phyloP scores from a whole-genome alignment of 1,140 invertebrate species.

The Drosophila serrata region DNA sequence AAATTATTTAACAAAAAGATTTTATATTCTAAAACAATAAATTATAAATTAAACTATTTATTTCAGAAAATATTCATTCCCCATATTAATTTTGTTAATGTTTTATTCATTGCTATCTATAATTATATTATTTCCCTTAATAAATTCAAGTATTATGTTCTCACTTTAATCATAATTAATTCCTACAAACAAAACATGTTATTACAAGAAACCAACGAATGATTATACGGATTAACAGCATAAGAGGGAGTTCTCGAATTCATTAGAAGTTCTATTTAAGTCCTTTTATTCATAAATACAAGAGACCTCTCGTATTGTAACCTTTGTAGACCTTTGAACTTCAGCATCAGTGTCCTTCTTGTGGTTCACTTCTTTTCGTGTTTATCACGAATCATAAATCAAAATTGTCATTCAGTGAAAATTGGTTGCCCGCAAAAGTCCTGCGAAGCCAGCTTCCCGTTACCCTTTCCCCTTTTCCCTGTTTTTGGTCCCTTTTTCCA shows the following conservation, averaged over 20 bases:
- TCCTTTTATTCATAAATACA: neutral
- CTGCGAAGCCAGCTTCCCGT: conserved; percentile 7
- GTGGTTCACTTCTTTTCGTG: conserved; percentile 13
- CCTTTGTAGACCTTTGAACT: conserved; percentile 8
- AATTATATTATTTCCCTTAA: neutral
- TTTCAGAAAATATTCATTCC: too few relatives aligned
- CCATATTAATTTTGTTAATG: neutral
- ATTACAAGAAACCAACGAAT: neutral
- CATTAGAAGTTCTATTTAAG: neutral
- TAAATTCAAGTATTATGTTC: neutral
- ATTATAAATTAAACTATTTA: neutral
- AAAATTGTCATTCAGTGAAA: conserved; percentile 56
- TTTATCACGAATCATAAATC: conserved; percentile 64
- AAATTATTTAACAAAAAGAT: too few relatives aligned
- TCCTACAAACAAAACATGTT: neutral
- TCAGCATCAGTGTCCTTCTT: conserved; percentile 9
- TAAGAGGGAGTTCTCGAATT: neutral
- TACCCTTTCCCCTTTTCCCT: neutral
- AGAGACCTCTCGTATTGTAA: neutral
- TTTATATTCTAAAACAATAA: neutral
- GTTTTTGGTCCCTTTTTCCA: neutral
- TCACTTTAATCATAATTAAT: neutral
- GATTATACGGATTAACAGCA: neutral
- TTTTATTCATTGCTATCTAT: neutral
- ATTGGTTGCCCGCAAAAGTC: conserved; percentile 47